Percentiles rank a stretch among this genome's conserved stretches.
Evolutionary conservation across 2,113 vertebrate species (phyloP).

Genomic region (Cyanocitta stelleri): DNA sequence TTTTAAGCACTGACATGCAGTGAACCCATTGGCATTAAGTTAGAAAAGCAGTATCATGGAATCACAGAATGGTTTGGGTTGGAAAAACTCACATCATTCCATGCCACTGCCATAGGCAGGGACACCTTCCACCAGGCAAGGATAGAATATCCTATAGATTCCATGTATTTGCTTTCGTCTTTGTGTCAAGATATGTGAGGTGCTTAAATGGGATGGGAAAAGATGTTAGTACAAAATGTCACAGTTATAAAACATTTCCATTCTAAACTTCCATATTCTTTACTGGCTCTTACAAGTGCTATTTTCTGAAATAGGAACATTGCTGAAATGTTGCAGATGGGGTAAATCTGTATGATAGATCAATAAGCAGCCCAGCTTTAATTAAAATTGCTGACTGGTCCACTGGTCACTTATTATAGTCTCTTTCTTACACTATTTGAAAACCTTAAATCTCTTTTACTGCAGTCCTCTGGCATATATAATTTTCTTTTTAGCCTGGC

Average conservation of each 20-base stretch:
- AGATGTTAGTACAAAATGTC: background rate
- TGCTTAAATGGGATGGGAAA: background rate
- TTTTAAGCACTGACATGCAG: background rate
- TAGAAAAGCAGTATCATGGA: background rate
- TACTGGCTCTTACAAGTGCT: background rate
- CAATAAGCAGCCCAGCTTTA: slow-evolving; percentile 25
- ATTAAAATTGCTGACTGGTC: slow-evolving; percentile 23
- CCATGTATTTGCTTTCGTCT: background rate
- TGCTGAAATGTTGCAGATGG: background rate
- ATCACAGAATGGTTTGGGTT: background rate
- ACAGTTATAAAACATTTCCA: background rate
- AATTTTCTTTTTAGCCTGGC: background rate
- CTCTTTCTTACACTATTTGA: background rate
- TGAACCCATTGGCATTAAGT: background rate
- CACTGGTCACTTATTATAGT: background rate
- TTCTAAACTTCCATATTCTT: background rate
- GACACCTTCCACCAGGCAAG: background rate
- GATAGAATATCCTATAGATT: background rate
- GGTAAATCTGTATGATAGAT: background rate
- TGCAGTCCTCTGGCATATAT: background rate
- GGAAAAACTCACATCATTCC: background rate
- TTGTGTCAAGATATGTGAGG: too few species aligned
- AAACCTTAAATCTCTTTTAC: slow-evolving; percentile 27
- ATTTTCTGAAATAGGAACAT: background rate
- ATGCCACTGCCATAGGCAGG: background rate